These are phyloP conservation scores for Sceliomorpha sp. DNA, from an alignment of 2,888 invertebrate genomes.

Conservation along the genomic window DNA sequence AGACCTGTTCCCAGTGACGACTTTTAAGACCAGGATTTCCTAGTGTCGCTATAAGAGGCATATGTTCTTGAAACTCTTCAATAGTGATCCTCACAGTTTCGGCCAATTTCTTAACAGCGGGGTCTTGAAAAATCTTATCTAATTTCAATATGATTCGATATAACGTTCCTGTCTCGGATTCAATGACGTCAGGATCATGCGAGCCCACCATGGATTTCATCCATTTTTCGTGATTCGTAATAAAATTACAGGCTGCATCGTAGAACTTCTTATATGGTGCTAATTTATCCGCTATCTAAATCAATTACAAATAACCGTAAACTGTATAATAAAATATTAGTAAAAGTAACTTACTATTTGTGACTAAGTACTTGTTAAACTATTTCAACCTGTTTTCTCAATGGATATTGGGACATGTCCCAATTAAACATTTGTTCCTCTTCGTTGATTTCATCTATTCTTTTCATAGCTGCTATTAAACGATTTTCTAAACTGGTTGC, in stretches of 20 bases:
- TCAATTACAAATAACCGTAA: conserved; percentile 13
- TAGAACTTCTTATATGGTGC: conserved; percentile 93
- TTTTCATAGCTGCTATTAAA: conserved; percentile 86
- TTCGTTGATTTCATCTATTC: conserved; percentile 93
- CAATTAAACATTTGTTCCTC: conserved; percentile 94
- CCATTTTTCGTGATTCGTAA: conserved; percentile 91
- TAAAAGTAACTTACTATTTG: too few species aligned
- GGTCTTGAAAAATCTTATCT: conserved; percentile 90
- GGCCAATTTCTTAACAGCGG: conserved; percentile 88
- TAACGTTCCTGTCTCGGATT: conserved; percentile 86
- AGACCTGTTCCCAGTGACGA: conserved; percentile 96
- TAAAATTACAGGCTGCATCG: conserved; percentile 93
- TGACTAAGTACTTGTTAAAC: too few species aligned
- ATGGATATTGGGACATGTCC: conserved; percentile 93
- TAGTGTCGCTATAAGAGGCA: conserved; percentile 95
- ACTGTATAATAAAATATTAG: too few species aligned
- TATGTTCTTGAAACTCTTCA: conserved; percentile 91
- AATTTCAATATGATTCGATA: conserved; percentile 91
- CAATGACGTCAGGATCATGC: conserved; percentile 94
- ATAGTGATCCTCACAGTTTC: conserved; percentile 86
- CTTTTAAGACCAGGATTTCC: conserved; percentile 97
- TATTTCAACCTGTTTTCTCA: conserved; percentile 84
- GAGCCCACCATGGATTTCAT: conserved; percentile 89
- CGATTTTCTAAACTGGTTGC: conserved; percentile 88
- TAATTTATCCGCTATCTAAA: conserved; percentile 87